These are phyloP conservation scores for Rousettus madagascariensis DNA, from an alignment of 2,797 vertebrate species.

Conservation along the genomic window DNA sequence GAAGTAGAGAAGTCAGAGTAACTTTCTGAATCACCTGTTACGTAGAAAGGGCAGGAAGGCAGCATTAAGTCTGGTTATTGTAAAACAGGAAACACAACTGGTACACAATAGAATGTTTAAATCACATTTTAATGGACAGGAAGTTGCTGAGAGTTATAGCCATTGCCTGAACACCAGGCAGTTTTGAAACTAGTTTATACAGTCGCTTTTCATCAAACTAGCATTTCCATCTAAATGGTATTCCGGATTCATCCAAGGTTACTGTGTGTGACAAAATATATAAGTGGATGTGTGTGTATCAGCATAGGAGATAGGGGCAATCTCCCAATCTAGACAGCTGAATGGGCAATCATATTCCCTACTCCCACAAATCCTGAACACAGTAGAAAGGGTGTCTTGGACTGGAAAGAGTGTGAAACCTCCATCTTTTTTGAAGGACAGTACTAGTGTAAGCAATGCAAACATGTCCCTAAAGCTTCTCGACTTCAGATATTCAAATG, in stretches of 20 bases:
- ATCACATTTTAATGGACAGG: conserved; percentile 49
- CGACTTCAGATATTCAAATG: conserved; percentile 18
- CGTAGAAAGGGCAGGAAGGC: conserved; percentile 44
- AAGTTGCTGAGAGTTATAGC: neutral
- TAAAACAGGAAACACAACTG: conserved; percentile 52
- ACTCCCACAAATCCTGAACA: neutral
- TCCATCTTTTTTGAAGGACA: conserved; percentile 20
- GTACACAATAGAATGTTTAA: conserved; percentile 58
- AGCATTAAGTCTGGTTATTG: conserved; percentile 9
- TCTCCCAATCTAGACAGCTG: neutral
- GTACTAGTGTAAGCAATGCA: neutral
- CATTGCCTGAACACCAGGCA: neutral
- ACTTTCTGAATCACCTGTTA: conserved; percentile 34
- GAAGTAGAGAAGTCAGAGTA: neutral
- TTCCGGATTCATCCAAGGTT: conserved; percentile 25
- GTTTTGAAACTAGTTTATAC: neutral
- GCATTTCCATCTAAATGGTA: conserved; percentile 14
- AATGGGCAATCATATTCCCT: neutral
- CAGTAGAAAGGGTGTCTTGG: neutral
- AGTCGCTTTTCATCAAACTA: neutral
- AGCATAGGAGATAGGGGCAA: neutral
- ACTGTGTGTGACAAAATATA: neutral
- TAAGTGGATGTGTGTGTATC: neutral
- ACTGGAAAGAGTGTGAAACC: neutral
- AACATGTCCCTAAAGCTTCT: conserved; percentile 38